These are phyloP conservation scores for Drosophila mojavensis DNA, from an alignment of 1,140 invertebrate genomes.

Conservation along the genomic window DNA sequence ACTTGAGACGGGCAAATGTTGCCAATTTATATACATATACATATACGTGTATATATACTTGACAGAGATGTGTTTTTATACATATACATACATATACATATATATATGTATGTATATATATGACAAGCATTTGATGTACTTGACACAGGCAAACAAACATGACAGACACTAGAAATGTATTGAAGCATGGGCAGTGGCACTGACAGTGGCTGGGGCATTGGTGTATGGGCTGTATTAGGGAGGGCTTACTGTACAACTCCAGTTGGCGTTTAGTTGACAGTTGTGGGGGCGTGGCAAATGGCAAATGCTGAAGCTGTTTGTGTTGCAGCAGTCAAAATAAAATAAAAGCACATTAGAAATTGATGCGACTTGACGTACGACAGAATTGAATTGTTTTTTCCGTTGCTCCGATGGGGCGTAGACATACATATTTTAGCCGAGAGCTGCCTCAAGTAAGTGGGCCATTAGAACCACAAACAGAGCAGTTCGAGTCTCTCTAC, in stretches of 20 bases:
- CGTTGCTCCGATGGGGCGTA: slow-evolving; percentile 12
- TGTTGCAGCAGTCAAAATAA: background rate
- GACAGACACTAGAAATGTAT: slow-evolving; percentile 54
- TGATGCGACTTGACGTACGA: slow-evolving; percentile 26
- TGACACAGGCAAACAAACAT: slow-evolving; percentile 73
- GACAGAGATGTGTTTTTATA: background rate
- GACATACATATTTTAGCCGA: slow-evolving; percentile 16
- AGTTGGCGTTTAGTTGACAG: slow-evolving; percentile 29
- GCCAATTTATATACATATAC: slow-evolving; percentile 46
- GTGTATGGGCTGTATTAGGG: background rate
- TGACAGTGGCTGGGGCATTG: background rate
- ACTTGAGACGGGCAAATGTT: slow-evolving; percentile 48
- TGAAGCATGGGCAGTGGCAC: background rate
- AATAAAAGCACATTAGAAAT: slow-evolving; percentile 47
- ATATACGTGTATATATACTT: slow-evolving; percentile 5
- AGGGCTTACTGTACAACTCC: background rate
- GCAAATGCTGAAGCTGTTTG: background rate
- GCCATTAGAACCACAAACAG: slow-evolving; percentile 4
- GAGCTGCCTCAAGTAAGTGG: slow-evolving; percentile 11
- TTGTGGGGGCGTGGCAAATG: slow-evolving; percentile 17
- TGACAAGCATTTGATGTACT: slow-evolving; percentile 61
- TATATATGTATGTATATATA: slow-evolving; percentile 20
- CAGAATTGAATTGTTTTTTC: slow-evolving; percentile 20
- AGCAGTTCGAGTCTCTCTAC: background rate
- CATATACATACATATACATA: slow-evolving; percentile 1